phyloP scores from a whole-genome alignment of 2,113 vertebrate species.

The Edolisoma coerulescens region DNA sequence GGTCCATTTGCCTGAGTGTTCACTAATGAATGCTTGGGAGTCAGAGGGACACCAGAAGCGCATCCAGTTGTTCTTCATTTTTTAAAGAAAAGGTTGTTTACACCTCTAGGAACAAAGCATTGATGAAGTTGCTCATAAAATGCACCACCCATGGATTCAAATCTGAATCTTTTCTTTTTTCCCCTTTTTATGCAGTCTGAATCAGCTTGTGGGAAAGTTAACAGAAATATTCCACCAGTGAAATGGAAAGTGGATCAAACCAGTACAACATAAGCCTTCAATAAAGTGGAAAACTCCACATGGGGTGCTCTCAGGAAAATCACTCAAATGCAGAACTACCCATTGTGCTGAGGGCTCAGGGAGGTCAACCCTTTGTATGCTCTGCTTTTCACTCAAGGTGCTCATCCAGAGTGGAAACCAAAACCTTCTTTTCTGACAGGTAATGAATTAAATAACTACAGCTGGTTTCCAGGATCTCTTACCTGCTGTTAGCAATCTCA shows the following conservation, averaged over 20 bases:
- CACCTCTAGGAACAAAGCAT: background rate
- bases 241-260: background rate
- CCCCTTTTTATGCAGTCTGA: background rate
- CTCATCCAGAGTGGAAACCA: background rate
- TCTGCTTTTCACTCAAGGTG: background rate
- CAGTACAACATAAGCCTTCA: background rate
- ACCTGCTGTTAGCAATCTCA: background rate
- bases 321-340: background rate
- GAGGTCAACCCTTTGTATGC: background rate
- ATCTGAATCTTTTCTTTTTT: background rate
- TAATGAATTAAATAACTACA: conserved; percentile 8
- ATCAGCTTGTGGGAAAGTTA: background rate
- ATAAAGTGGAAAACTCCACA: background rate
- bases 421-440: background rate
- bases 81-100: background rate
- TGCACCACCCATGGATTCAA: background rate
- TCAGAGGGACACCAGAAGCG: background rate
- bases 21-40: background rate
- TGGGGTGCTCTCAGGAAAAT: background rate
- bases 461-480: background rate
- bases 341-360: background rate
- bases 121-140: background rate
- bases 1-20: background rate
- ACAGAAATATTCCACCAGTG: background rate
- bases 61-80: background rate